Base-by-base conservation (phyloP, 2,113 vertebrate genomes). In the Pteropus alecto region DNA sequence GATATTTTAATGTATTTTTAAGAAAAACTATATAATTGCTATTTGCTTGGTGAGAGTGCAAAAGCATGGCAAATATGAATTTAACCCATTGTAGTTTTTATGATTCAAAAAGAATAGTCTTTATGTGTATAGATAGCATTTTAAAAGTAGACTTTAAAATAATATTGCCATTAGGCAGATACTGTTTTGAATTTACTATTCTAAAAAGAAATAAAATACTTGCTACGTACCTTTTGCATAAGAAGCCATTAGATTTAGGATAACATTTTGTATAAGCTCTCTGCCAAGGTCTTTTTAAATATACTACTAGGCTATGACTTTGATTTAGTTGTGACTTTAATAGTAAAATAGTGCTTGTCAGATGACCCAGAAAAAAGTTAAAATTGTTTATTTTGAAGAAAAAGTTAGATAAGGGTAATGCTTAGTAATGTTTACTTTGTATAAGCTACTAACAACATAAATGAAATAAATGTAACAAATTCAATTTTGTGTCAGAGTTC, bases 1-100 rank as follows among this genome's bases (percentile, higher is more conserved):
- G 94, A 96, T 83, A 92, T 76, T 97, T 96, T 95, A 84, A 92
- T 96, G 41, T 68, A 82, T 97, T 96, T 93, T 74, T 84, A 97
- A 95, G 46, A 74, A 90, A 87, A 65, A 79, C 60, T 61, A 89
- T 94, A 24, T 73, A 87, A 92, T 95, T 93, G 30, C 43, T 86
- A 96, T 97, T 93, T 96, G 14, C 71, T 78, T 94, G 38, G 33
- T 87, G n/a, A 60, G 2, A 16, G 65, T 93, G 77, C 74, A 87
- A 68, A 95, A 85, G 84, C 30, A 26, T 89, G 68, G 85, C 22
- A 95, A 79, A 87, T 95, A 70, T 94, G 30, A 92, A 94, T 63
- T 94, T 93, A 90, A 88, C 61, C 33, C 84, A 51, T 51, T 67
- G 35, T 87, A 82, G 16, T 48, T 93, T 97, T 93, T 79, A 78